Evolutionary conservation across 2,888 invertebrate genomes (phyloP).

Genomic region (Orthonychiurus folsomi): DNA sequence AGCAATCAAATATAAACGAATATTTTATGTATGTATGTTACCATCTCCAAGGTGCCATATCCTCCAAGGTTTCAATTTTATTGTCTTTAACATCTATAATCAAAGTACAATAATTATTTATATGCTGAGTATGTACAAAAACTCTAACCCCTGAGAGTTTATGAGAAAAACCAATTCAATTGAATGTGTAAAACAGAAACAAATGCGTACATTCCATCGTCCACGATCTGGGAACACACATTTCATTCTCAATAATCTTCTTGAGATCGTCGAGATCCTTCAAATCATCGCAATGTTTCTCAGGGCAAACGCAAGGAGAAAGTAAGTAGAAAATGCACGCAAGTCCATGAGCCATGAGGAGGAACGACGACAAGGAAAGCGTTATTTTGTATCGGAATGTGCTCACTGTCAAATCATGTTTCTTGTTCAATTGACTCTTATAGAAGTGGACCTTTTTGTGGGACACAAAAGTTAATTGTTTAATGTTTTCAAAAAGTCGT

Average conservation of each 20-base stretch:
- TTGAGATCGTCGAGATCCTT: background rate
- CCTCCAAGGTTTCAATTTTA: no score
- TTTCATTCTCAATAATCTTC: conserved; percentile 6
- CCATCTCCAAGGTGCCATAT: background rate
- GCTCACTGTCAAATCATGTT: conserved; percentile 25
- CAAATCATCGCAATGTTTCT: background rate
- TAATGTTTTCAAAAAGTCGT: background rate
- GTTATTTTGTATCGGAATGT: conserved; percentile 33
- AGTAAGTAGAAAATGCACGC: conserved; percentile 33
- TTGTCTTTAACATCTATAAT: no score
- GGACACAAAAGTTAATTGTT: background rate
- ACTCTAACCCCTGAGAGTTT: no score
- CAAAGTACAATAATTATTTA: no score
- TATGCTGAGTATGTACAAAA: no score
- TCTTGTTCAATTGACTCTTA: conserved; percentile 18
- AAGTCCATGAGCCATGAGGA: conserved; percentile 31
- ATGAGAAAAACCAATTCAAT: no score
- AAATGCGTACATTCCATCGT: no score
- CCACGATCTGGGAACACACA: conserved; percentile 9
- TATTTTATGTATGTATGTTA: no score
- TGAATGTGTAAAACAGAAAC: no score
- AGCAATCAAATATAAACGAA: no score
- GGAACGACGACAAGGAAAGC: conserved; percentile 29
- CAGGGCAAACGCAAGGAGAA: conserved; percentile 17
- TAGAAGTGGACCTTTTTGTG: conserved; percentile 28